Conservation (phyloP, 2,113 vertebrate species). For the Eretmochelys imbricata region DNA sequence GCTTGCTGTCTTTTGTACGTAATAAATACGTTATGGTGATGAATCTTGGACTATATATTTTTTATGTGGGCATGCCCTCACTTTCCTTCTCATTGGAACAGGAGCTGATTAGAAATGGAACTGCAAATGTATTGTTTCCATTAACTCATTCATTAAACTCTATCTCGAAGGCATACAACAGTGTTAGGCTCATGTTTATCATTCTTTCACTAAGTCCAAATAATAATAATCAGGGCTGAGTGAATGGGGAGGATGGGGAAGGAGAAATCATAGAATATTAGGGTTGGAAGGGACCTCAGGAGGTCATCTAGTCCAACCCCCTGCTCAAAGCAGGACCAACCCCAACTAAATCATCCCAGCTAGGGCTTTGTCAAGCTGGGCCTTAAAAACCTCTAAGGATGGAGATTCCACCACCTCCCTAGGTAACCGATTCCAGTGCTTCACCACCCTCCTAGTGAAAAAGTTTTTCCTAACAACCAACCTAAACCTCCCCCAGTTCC, state of each 20-base stretch:
- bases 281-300: no score
- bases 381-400: no score
- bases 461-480: no score
- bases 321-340: no score
- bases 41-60: neutral
- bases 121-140: neutral
- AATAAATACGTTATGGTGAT: neutral
- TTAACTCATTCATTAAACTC: neutral
- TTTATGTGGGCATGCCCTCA: neutral
- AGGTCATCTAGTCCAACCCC: no score
- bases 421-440: no score
- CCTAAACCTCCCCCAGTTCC: no score
- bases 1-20: neutral
- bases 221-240: neutral
- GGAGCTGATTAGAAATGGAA: neutral
- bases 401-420: no score
- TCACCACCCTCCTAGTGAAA: no score
- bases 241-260: neutral
- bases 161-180: neutral
- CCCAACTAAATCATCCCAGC: no score
- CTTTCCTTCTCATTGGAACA: neutral
- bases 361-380: no score
- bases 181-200: neutral
- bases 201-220: neutral
- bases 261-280: no score